phyloP scores from a whole-genome alignment of 2,888 invertebrate genomes.

The Aricia artaxerxes region DNA sequence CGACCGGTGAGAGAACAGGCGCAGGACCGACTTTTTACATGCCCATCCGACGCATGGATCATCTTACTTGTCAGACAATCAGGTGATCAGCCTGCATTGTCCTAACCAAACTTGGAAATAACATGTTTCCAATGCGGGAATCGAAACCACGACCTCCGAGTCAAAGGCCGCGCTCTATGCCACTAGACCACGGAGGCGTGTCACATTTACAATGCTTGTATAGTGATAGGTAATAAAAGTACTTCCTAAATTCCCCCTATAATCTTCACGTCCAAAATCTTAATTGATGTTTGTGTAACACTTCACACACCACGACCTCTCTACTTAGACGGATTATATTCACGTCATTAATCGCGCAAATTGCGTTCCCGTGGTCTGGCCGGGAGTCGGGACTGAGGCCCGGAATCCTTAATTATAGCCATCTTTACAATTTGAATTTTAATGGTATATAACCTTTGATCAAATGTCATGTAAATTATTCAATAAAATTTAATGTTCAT shows the following conservation, averaged over 20 bases:
- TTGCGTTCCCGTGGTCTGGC: slow-evolving; percentile 64
- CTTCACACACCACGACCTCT: slow-evolving; percentile 45
- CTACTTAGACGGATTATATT: slow-evolving; percentile 74
- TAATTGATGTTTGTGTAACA: slow-evolving; percentile 39
- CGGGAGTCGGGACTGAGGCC: slow-evolving; percentile 46
- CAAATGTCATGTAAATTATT: slow-evolving; percentile 34
- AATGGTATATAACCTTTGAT: slow-evolving; percentile 36
- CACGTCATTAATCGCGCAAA: slow-evolving; percentile 76
- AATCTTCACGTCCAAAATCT: slow-evolving; percentile 1
- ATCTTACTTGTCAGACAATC: too few relatives aligned
- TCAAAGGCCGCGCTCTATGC: too few relatives aligned
- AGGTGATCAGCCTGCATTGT: too few relatives aligned
- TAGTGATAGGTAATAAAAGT: background rate
- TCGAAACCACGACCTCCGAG: too few relatives aligned
- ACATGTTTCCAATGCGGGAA: too few relatives aligned
- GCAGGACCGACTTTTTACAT: too few relatives aligned
- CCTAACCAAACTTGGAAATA: too few relatives aligned
- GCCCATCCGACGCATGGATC: too few relatives aligned
- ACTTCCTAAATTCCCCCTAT: background rate
- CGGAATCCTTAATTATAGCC: slow-evolving; percentile 72
- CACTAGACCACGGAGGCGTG: too few relatives aligned
- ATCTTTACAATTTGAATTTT: slow-evolving; percentile 68
- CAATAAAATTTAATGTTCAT: background rate
- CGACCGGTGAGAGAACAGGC: too few relatives aligned
- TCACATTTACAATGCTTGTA: background rate